phyloP scores from a whole-genome alignment of 2,797 vertebrate species.

The Coregonus suidteri region DNA sequence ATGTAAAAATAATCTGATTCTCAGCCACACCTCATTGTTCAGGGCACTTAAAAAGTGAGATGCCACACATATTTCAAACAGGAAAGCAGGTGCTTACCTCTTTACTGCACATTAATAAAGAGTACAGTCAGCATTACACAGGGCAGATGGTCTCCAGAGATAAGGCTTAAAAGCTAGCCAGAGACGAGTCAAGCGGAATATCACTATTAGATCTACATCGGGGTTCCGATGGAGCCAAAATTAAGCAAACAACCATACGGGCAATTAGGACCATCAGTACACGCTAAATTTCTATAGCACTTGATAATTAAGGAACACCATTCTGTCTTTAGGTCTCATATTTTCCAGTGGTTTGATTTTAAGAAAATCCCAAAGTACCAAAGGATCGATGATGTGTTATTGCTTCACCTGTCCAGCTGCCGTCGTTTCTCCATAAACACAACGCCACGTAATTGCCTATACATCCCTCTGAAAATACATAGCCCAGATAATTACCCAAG shows the following conservation, averaged over 20 bases:
- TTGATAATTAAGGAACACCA: constrained; percentile 69
- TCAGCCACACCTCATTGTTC: constrained; percentile 23
- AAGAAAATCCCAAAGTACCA: neutral
- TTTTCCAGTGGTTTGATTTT: constrained; percentile 35
- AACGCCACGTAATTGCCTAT: constrained; percentile 42
- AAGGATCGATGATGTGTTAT: constrained; percentile 27
- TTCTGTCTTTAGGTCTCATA: constrained; percentile 53
- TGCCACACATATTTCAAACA: constrained; percentile 3
- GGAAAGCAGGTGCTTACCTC: constrained; percentile 29
- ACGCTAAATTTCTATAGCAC: constrained; percentile 64
- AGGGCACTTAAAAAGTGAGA: constrained; percentile 13
- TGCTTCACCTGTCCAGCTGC: constrained; percentile 51
- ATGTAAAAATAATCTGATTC: constrained; percentile 46
- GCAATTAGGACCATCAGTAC: constrained; percentile 76
- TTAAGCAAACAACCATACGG: constrained; percentile 71
- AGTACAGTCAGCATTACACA: constrained; percentile 23
- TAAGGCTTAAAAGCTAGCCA: neutral
- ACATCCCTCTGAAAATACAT: constrained; percentile 38
- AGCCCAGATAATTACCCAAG: constrained; percentile 58
- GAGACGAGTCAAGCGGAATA: neutral
- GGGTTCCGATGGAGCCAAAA: constrained; percentile 38
- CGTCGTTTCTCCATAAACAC: constrained; percentile 39
- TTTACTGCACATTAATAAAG: constrained; percentile 27
- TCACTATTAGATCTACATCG: neutral
- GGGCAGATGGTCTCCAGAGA: constrained; percentile 35